Evolutionary conservation across 2,888 invertebrate species (phyloP).

Genomic region (Toxonevra muliebris): DNA sequence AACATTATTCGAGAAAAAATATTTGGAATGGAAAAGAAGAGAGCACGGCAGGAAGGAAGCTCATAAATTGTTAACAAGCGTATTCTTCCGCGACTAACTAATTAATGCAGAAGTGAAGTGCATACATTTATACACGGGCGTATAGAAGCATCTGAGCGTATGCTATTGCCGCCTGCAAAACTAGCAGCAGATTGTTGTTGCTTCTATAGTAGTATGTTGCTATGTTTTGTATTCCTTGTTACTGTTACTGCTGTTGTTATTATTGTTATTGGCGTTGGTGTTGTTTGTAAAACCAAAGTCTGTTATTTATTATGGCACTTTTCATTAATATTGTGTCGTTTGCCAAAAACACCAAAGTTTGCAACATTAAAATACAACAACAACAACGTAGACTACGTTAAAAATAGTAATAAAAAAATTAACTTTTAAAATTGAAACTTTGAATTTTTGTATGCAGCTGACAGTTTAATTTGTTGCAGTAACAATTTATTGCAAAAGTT

Average conservation of each 20-base stretch:
- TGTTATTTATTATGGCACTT: neutral
- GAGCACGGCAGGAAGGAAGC: conserved; percentile 6
- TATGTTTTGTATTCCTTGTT: neutral
- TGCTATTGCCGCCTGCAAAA: neutral
- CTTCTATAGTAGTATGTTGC: neutral
- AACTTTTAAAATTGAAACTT: neutral
- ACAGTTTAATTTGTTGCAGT: neutral
- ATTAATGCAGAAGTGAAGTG: neutral
- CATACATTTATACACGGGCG: no score
- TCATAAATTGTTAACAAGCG: conserved; percentile 25
- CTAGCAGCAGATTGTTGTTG: neutral
- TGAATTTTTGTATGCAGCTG: neutral
- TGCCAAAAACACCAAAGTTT: neutral
- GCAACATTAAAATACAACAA: no score
- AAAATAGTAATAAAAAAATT: no score
- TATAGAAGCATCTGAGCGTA: neutral
- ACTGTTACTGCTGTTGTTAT: neutral
- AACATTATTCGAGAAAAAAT: no score
- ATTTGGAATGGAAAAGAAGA: no score
- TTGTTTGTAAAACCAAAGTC: neutral
- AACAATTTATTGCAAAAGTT: conserved; percentile 2
- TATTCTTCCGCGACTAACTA: conserved; percentile 3
- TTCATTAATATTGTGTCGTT: neutral
- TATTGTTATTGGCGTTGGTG: neutral
- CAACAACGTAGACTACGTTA: no score